Evolutionary conservation across 53 echinoderm and acorn worm genomes (phyloP).

Genomic region (Echinarachnius parma): DNA sequence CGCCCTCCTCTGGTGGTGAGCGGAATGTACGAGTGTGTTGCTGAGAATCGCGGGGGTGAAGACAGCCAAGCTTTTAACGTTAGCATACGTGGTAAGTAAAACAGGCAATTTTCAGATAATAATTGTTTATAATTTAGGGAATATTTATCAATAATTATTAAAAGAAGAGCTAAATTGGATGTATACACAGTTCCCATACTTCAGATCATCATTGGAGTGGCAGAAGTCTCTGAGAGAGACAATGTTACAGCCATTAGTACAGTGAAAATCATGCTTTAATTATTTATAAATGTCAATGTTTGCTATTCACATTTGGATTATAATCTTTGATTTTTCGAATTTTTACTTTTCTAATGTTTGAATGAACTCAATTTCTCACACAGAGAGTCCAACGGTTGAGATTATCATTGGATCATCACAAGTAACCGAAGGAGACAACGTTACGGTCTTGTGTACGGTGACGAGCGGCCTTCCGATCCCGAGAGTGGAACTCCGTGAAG

Average conservation of each 20-base stretch:
- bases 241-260: neutral
- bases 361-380: neutral
- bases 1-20: neutral
- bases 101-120: neutral
- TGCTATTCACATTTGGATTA: no score
- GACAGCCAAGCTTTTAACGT: neutral
- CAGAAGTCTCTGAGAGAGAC: neutral
- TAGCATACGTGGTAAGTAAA: neutral
- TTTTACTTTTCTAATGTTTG: neutral
- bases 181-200: no score
- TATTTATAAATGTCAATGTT: no score
- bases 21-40: conserved; percentile 15
- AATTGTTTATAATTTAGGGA: no score
- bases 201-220: neutral
- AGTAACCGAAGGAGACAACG: conserved; percentile 13
- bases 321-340: no score
- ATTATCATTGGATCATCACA: neutral
- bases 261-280: neutral
- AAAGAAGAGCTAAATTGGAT: no score
- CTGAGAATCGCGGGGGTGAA: conserved; percentile 12
- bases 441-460: neutral
- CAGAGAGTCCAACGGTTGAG: conserved; percentile 1
- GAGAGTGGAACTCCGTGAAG: neutral
- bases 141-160: no score
- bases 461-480: conserved; percentile 3